These are phyloP conservation scores for Astyanax mexicanus DNA, from an alignment of 2,797 vertebrate genomes.

Conservation along the genomic window DNA sequence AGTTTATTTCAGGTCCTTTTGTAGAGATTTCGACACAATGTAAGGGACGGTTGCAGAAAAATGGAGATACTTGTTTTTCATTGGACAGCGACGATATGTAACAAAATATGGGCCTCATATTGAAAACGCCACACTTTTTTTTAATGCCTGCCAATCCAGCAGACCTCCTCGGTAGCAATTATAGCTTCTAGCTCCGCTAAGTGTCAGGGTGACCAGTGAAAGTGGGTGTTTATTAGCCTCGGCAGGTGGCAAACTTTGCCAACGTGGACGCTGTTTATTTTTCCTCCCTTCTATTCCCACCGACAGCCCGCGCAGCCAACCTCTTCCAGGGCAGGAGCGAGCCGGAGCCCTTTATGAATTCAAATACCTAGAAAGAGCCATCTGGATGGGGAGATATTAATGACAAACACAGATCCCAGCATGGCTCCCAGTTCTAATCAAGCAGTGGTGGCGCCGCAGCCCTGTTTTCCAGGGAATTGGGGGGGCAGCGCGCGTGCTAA, in stretches of 20 bases:
- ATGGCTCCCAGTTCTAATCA: slow-evolving; percentile 80
- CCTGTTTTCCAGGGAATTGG: slow-evolving; percentile 72
- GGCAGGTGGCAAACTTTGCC: slow-evolving; percentile 66
- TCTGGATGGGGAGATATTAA: slow-evolving; percentile 82
- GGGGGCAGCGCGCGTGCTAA: slow-evolving; percentile 73
- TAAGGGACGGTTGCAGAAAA: no score
- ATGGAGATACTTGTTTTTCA: no score
- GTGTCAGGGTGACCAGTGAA: slow-evolving; percentile 38
- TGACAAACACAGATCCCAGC: slow-evolving; percentile 78
- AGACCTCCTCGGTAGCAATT: slow-evolving; percentile 43
- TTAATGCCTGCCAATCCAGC: slow-evolving; percentile 33
- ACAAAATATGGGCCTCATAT: slow-evolving; percentile 29
- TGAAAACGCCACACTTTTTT: slow-evolving; percentile 30
- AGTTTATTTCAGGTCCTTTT: no score
- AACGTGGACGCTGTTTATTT: slow-evolving; percentile 53
- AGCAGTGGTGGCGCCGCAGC: slow-evolving; percentile 70
- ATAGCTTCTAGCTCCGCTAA: slow-evolving; percentile 35
- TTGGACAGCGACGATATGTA: no score
- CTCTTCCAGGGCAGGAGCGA: slow-evolving; percentile 58
- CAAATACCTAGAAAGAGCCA: slow-evolving; percentile 73
- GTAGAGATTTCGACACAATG: no score
- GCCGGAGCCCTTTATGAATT: slow-evolving; percentile 71
- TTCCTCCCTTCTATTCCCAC: slow-evolving; percentile 56
- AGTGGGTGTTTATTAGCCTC: slow-evolving; percentile 48
- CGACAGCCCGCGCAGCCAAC: slow-evolving; percentile 29